phyloP scores from a whole-genome alignment of 1,140 invertebrate genomes.

The Piezodorus guildinii region DNA sequence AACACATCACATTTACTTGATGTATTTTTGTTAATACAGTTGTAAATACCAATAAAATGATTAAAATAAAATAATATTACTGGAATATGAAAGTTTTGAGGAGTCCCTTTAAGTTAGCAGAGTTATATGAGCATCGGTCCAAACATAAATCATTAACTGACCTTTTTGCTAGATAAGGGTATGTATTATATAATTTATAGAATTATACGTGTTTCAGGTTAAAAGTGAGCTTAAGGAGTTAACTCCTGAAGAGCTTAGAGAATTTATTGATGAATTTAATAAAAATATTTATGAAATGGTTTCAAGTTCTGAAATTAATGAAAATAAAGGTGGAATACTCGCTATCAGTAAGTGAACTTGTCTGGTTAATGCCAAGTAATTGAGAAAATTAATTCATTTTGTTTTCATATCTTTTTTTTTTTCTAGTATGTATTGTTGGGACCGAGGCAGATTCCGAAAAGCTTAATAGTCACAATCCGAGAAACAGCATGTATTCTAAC shows the following conservation, averaged over 20 bases:
- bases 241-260: slow-evolving; percentile 76
- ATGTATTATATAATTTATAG: background rate
- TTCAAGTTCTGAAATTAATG: slow-evolving; percentile 79
- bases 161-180: background rate
- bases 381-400: background rate
- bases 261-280: slow-evolving; percentile 90
- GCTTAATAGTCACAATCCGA: slow-evolving; percentile 73
- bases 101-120: no score
- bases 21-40: no score
- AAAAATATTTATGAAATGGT: slow-evolving; percentile 89
- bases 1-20: no score
- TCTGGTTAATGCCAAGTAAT: no score
- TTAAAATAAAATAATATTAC: no score
- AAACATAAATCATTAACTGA: no score
- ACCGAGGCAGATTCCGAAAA: slow-evolving; percentile 90
- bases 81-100: no score
- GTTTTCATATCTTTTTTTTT: slow-evolving; percentile 22
- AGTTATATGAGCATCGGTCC: no score
- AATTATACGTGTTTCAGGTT: slow-evolving; percentile 30
- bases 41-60: no score
- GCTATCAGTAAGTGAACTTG: slow-evolving; percentile 62
- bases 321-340: slow-evolving; percentile 89
- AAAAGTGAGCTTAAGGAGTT: slow-evolving; percentile 85
- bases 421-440: slow-evolving; percentile 75
- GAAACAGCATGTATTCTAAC: slow-evolving; percentile 86